Evolutionary conservation across 2,888 invertebrate genomes (phyloP).

Genomic region (Ennomos erosarius): DNA sequence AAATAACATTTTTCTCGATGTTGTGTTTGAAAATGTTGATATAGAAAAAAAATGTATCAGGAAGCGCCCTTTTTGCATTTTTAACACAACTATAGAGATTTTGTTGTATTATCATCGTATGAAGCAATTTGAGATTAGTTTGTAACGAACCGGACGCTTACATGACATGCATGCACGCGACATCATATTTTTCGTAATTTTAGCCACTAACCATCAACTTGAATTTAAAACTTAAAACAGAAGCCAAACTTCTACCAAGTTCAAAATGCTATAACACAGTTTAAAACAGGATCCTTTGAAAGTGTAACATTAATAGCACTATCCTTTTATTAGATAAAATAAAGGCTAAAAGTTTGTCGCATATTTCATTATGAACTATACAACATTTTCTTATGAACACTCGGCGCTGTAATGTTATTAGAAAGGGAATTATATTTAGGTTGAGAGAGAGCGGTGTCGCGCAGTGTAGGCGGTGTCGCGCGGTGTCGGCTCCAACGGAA

Average conservation of each 20-base stretch:
- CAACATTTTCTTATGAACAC: conserved; percentile 75
- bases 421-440: conserved; percentile 77
- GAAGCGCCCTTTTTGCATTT: background rate
- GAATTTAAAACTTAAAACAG: too few relatives aligned
- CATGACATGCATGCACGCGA: too few relatives aligned
- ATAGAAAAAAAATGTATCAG: conserved; percentile 3
- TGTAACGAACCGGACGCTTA: too few relatives aligned
- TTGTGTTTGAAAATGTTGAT: conserved; percentile 18
- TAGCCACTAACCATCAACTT: too few relatives aligned
- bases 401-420: conserved; percentile 73
- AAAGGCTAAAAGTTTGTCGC: conserved; percentile 45
- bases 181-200: too few relatives aligned
- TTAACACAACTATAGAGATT: too few relatives aligned
- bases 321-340: conserved; percentile 23
- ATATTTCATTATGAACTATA: conserved; percentile 58
- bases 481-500: conserved; percentile 68
- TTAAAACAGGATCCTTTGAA: conserved; percentile 3
- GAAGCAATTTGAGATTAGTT: too few relatives aligned
- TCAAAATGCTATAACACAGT: background rate
- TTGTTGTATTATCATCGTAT: too few relatives aligned
- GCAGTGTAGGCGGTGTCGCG: conserved; percentile 58
- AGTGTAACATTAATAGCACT: conserved; percentile 18
- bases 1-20: conserved; percentile 24
- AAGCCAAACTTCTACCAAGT: too few relatives aligned
- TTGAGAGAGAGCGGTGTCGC: conserved; percentile 52